Evolutionary conservation across 2,113 vertebrate species (phyloP).

Genomic region (Sorex araneus): DNA sequence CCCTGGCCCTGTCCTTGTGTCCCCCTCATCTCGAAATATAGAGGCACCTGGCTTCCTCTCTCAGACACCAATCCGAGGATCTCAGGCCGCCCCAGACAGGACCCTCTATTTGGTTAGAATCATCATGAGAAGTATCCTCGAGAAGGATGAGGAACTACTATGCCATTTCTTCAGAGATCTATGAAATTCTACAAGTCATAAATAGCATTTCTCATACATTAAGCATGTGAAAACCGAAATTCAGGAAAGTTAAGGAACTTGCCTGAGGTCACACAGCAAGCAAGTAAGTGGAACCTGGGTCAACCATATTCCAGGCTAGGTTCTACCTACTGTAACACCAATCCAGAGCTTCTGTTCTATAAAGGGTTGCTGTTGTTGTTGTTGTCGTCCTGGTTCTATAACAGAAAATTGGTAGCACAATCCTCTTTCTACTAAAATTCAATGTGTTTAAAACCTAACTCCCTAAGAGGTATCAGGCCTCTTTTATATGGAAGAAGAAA

Average conservation of each 20-base stretch:
- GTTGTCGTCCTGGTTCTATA: conserved; percentile 42
- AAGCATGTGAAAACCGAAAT: conserved; percentile 3
- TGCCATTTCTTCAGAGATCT: neutral
- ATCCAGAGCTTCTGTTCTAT: no score
- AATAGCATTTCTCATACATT: neutral
- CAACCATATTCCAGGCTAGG: no score
- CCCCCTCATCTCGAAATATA: no score
- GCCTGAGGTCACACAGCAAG: neutral
- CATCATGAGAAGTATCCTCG: neutral
- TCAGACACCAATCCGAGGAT: no score
- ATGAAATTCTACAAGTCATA: neutral
- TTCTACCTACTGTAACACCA: no score
- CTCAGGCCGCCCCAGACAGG: neutral
- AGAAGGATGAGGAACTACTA: neutral
- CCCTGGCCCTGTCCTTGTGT: neutral
- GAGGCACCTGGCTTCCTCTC: no score
- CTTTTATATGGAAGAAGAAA: neutral
- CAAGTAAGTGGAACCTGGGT: neutral
- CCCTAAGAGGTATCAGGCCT: neutral
- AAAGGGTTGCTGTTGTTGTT: neutral
- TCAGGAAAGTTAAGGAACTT: neutral
- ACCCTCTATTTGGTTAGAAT: neutral
- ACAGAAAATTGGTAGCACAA: neutral
- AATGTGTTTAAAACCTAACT: neutral
- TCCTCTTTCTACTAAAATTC: conserved; percentile 41